These are phyloP conservation scores for Myoxocephalus aenaeus DNA, from an alignment of 2,797 vertebrate genomes.

Conservation along the genomic window DNA sequence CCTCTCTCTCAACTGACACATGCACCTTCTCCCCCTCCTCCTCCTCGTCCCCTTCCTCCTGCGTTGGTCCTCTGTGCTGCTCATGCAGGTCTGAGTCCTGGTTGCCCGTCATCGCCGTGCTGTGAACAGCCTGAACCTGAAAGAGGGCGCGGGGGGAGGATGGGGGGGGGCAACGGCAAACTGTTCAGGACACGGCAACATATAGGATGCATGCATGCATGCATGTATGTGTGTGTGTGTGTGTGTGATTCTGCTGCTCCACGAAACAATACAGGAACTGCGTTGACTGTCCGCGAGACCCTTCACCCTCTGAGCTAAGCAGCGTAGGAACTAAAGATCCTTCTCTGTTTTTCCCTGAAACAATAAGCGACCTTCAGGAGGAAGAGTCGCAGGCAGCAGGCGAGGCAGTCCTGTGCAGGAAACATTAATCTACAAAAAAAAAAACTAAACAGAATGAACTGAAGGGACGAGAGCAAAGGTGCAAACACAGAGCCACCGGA, in stretches of 20 bases:
- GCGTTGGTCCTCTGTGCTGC: constrained; percentile 66
- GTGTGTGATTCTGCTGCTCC: constrained; percentile 2
- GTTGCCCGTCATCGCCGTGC: constrained; percentile 76
- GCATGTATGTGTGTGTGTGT: constrained; percentile 1
- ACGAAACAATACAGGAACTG: neutral
- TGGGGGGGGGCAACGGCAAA: constrained; percentile 32
- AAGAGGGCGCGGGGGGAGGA: constrained; percentile 15
- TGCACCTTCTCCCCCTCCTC: constrained; percentile 73
- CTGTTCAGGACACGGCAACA: constrained; percentile 35
- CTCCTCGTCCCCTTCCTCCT: constrained; percentile 71
- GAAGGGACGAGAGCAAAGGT: constrained; percentile 44
- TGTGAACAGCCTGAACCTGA: constrained; percentile 74
- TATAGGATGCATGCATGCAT: constrained; percentile 9
- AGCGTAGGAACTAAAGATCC: constrained; percentile 11
- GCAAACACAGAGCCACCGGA: constrained; percentile 56
- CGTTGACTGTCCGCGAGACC: constrained; percentile 25
- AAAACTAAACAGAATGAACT: constrained; percentile 43
- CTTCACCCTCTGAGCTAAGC: constrained; percentile 36
- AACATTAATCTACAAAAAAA: constrained; percentile 49
- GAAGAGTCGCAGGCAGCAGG: constrained; percentile 14
- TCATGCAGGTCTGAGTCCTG: constrained; percentile 77
- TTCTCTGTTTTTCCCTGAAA: constrained; percentile 29
- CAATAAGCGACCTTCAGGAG: constrained; percentile 33
- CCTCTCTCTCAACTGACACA: constrained; percentile 71
- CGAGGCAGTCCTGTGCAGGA: constrained; percentile 27